Base-by-base conservation (phyloP, 2,797 vertebrate species). In the Argentina silus region DNA sequence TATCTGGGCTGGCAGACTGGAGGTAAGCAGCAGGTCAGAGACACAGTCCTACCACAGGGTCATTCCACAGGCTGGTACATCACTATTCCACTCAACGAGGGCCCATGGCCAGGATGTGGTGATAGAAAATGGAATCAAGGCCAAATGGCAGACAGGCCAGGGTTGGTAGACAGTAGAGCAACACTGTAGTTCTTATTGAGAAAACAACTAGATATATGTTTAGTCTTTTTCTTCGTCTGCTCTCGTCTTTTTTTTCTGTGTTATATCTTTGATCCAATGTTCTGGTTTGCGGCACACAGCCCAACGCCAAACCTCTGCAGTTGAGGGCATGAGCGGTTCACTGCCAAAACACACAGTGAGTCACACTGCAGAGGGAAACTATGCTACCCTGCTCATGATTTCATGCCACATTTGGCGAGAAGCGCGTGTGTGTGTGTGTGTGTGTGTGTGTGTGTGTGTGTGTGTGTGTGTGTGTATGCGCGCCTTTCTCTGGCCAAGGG, bases 361-460 rank as follows among this genome's bases (percentile, higher is more conserved):
- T 12, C 43, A 45, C 55, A 21, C 21, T 23, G 12, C 44, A 42
- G 21, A 42, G 11, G 23, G 19, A 60, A 27, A 60, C 19, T 36
- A 42, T 36, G 60, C 56, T 7, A n/a, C 27, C 6, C 60, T 48
- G 43, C 69, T 64, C 27, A 21, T 50, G 61, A 72, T 55, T 64
- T 55, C 47, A 72, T 55, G 61, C 70, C 61, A 72, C 61, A 72
- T 72, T 64, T 64, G 70, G 70, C 12, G 9, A 53, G 11, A 55
- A 12, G 47, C 3, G 59, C 44, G 42, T 64, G 15, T 64, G 62
- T 15, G 11, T 63, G 27, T 63, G 36, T 44, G 27, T n/a, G 60
- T 42, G 60, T n/a, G 60, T 62, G 44, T 48, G 69, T 61, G 56
- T 44, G 10, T 47, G 67, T 47, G 67, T 68, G 50, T 55, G 21